Evolutionary conservation across 2,113 vertebrate species (phyloP), one percentile per base, ranked within the genome.

Genomic region (Euleptes europaea): DNA sequence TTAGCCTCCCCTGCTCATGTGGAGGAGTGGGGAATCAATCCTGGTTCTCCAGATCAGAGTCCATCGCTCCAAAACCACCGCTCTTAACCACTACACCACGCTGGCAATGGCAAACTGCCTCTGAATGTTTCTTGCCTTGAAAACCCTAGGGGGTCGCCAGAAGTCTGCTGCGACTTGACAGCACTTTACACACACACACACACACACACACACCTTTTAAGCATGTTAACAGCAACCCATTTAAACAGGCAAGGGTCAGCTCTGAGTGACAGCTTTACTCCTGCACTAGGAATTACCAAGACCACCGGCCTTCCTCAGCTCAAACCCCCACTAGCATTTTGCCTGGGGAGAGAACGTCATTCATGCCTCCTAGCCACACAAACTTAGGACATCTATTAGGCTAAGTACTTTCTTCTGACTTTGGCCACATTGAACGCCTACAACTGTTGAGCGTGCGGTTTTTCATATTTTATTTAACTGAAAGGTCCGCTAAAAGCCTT

Each of bases 391-490:
- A 17, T 31, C 31, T 63, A 35, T 83, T 74, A 84, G 75, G 75
- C 13, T 17, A 75, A 72, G 35, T 38, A n/a, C 49, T 84, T 33
- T 71, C 0, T 0, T 40, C 70, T 42, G 66, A 21, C 73, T 71
- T 0, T 7, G 75, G 49, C 51, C 78, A 83, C 31, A 74, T 33
- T 21, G 31, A 67, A 31, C 42, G 3, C 5, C 5, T 9, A 28
- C 70, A 60, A 38, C 7, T 65, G n/a, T 90, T 85, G 79, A 84
- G 78, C 67, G 74, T 84, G 51, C n/a, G 40, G 84, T 76, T 89
- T 63, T 86, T 80, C 86, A 78, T 94, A 70, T 92, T 93, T 92
- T 91, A 94, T 92, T 94, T 84, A 94, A 85, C 73, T 0, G 12
- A 79, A 63, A 89, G 72, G 51, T 54, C 81, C 77, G 67, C 87